Evolutionary conservation across 2,113 vertebrate genomes (phyloP).

Genomic region (Leucosticte australis): DNA sequence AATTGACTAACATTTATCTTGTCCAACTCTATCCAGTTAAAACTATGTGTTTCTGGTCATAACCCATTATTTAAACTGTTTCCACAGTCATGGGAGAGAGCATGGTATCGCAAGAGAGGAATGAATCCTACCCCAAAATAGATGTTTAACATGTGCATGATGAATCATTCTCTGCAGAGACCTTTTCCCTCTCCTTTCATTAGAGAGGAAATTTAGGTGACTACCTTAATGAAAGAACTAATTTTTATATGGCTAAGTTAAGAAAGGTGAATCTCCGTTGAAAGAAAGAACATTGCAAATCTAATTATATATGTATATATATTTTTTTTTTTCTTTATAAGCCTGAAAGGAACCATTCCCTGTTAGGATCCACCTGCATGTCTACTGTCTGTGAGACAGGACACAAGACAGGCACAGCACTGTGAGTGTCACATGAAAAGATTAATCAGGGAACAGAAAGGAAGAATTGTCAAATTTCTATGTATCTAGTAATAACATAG

Average conservation of each 20-base stretch:
- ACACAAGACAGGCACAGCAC: not conserved
- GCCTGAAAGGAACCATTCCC: not conserved
- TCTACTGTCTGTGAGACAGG: not conserved
- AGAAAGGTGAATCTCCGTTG: not conserved
- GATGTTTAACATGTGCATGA: not conserved
- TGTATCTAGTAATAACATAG: not conserved
- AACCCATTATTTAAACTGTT: slow-evolving; percentile 1
- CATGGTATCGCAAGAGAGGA: not conserved
- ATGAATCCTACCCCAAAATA: not conserved
- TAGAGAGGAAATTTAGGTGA: not conserved
- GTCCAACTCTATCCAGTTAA: not conserved
- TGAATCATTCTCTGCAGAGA: not conserved
- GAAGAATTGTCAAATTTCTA: not conserved
- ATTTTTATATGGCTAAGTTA: not conserved
- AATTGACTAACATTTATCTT: not conserved
- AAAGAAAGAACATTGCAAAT: not conserved
- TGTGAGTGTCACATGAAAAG: not conserved
- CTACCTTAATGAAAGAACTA: slow-evolving; percentile 9
- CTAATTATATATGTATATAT: not conserved
- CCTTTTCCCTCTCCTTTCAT: not conserved
- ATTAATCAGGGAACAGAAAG: not conserved
- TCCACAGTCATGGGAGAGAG: not conserved
- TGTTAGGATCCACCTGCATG: not conserved
- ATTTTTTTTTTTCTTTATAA: not conserved
- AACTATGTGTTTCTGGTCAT: not conserved